Conservation (phyloP, 2,797 vertebrate genomes). For the Sparidentex hasta region DNA sequence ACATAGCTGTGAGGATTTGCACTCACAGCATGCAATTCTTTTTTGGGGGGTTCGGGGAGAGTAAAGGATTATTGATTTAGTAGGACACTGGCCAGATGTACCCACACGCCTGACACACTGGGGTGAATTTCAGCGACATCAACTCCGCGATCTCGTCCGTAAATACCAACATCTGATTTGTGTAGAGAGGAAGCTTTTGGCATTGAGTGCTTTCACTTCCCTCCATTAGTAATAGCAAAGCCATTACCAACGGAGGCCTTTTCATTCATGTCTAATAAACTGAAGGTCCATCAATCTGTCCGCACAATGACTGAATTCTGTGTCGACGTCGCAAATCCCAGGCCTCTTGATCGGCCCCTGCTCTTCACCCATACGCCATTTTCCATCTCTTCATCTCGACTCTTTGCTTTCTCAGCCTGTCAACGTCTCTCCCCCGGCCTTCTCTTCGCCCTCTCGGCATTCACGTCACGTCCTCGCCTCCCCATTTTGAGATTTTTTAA, state of each 20-base stretch:
- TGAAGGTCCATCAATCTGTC: conserved; percentile 44
- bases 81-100: conserved; percentile 70
- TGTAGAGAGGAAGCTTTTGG: conserved; percentile 40
- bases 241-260: conserved; percentile 39
- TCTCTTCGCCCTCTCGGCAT: conserved; percentile 7
- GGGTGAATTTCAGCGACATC: conserved; percentile 7
- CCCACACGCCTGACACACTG: conserved; percentile 21
- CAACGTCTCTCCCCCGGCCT: conserved; percentile 26
- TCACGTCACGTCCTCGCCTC: conserved; percentile 28
- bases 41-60: conserved; percentile 45
- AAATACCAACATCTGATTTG: conserved; percentile 42
- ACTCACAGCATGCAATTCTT: conserved; percentile 61
- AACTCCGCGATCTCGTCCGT: conserved; percentile 26
- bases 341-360: conserved; percentile 27
- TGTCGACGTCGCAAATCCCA: conserved; percentile 32
- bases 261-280: conserved; percentile 59
- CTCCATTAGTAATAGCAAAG: conserved; percentile 34
- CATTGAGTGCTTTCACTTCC: conserved; percentile 48
- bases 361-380: conserved; percentile 28
- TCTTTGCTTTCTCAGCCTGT: conserved; percentile 41
- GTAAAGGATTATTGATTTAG: conserved; percentile 74
- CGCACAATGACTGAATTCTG: conserved; percentile 22
- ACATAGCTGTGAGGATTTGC: conserved; percentile 53
- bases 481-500: conserved; percentile 36
- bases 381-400: conserved; percentile 35